Percentiles rank a stretch among this genome's conserved stretches.
These are phyloP conservation scores for Drosophila hydei DNA, from an alignment of 1,140 invertebrate species.

Conservation along the genomic window DNA sequence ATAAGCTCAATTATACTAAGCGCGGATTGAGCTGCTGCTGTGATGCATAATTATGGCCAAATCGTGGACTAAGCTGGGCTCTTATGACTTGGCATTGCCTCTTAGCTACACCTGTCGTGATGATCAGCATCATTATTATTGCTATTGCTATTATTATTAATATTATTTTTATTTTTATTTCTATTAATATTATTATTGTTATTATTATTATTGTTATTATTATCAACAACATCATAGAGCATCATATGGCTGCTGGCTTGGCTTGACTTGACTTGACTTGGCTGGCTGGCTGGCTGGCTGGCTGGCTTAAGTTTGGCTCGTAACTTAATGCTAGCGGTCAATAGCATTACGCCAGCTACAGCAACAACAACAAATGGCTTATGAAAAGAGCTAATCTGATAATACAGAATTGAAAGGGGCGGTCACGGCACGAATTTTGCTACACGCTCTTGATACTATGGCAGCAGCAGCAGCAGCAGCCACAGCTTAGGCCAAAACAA, in stretches of 20 bases:
- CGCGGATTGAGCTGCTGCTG: conserved; percentile 12
- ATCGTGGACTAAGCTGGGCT: conserved; percentile 35
- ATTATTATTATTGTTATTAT: conserved; percentile 32
- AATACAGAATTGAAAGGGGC: conserved; percentile 81
- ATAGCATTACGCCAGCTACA: conserved; percentile 57
- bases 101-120: conserved; percentile 38
- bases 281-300: conserved; percentile 7
- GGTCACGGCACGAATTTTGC: conserved; percentile 78
- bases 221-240: conserved; percentile 55
- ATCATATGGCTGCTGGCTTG: conserved; percentile 20
- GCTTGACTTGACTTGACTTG: neutral
- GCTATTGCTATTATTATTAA: conserved; percentile 2
- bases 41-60: conserved; percentile 42
- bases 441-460: conserved; percentile 69
- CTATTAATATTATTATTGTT: conserved; percentile 13
- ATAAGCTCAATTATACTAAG: conserved; percentile 20
- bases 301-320: conserved; percentile 49
- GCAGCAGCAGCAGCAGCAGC: conserved; percentile 31
- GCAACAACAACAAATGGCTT: conserved; percentile 62
- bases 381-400: conserved; percentile 80
- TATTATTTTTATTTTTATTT: conserved; percentile 1
- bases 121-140: conserved; percentile 11
- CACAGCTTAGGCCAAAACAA: conserved; percentile 27
- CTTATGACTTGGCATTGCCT: conserved; percentile 26
- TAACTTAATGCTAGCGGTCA: conserved; percentile 76